Conservation (phyloP, 2,113 vertebrate species). For the Isichthys henryi region DNA sequence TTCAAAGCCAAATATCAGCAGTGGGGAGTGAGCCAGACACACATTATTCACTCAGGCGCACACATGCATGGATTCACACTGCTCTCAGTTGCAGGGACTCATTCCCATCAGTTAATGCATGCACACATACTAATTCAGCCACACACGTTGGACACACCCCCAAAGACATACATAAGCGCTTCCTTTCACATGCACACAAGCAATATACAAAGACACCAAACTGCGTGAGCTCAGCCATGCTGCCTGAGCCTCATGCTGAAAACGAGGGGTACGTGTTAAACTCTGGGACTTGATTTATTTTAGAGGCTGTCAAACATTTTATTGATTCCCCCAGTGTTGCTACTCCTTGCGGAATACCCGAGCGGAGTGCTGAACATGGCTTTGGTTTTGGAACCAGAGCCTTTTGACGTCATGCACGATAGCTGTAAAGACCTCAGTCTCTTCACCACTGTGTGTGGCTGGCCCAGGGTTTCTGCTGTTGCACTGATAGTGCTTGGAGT, state of each 20-base stretch:
- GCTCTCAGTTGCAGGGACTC: background rate
- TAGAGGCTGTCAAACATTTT: slow-evolving; percentile 18
- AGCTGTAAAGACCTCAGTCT: slow-evolving; percentile 4
- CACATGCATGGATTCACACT: background rate
- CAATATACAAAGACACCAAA: background rate
- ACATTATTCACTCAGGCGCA: slow-evolving; percentile 23
- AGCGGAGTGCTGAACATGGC: background rate
- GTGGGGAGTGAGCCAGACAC: slow-evolving; percentile 41
- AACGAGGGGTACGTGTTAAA: background rate
- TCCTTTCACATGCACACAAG: slow-evolving; percentile 13
- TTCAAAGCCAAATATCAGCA: slow-evolving; percentile 50
- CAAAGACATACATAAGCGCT: background rate
- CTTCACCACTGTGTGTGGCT: background rate
- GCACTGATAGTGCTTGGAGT: background rate
- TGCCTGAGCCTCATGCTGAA: background rate
- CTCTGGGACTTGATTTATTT: slow-evolving; percentile 15
- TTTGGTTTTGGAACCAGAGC: slow-evolving; percentile 4
- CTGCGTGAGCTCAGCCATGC: background rate
- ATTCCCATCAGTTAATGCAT: background rate
- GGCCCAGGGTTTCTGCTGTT: background rate
- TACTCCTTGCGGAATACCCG: slow-evolving; percentile 17
- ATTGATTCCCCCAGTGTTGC: slow-evolving; percentile 23
- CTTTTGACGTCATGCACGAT: slow-evolving; percentile 42
- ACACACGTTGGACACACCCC: slow-evolving; percentile 6
- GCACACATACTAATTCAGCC: background rate